phyloP scores from a whole-genome alignment of 1,140 invertebrate species.

The Micrasema minimum region DNA sequence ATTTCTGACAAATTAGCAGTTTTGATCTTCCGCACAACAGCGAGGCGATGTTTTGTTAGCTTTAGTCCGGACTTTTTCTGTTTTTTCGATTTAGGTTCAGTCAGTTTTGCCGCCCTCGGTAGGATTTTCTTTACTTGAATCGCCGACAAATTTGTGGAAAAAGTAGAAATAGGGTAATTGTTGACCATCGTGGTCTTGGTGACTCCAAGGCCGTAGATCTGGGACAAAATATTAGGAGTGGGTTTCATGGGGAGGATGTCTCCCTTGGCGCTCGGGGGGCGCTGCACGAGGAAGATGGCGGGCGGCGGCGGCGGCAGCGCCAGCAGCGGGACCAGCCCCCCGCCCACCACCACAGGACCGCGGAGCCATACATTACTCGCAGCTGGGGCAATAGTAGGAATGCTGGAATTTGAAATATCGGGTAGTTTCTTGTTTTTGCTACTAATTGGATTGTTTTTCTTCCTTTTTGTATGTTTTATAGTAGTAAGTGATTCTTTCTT shows the following conservation, averaged over 20 bases:
- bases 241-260: slow-evolving; percentile 5
- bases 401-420: too few relatives aligned
- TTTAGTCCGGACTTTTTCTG: too few relatives aligned
- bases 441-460: not conserved
- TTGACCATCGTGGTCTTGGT: slow-evolving; percentile 76
- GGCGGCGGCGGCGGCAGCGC: slow-evolving; percentile 31
- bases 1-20: too few relatives aligned
- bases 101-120: slow-evolving; percentile 43
- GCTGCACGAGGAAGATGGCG: slow-evolving; percentile 45
- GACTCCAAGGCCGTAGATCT: slow-evolving; percentile 50
- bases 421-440: too few relatives aligned
- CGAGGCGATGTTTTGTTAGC: too few relatives aligned
- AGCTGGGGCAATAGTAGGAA: too few relatives aligned
- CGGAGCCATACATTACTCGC: slow-evolving; percentile 1
- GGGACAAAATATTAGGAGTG: slow-evolving; percentile 53
- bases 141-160: slow-evolving; percentile 64
- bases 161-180: slow-evolving; percentile 77
- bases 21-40: too few relatives aligned
- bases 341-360: slow-evolving; percentile 24
- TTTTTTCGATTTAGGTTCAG: slow-evolving; percentile 16
- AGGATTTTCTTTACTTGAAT: slow-evolving; percentile 58
- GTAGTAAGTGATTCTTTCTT: not conserved
- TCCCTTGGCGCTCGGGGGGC: slow-evolving; percentile 1
- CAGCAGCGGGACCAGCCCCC: slow-evolving; percentile 13
- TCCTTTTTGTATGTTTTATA: not conserved